Percentiles rank a stretch among this genome's conserved stretches.
These are phyloP conservation scores for Borostomias antarcticus DNA, from an alignment of 2,797 vertebrate genomes.

Conservation along the genomic window DNA sequence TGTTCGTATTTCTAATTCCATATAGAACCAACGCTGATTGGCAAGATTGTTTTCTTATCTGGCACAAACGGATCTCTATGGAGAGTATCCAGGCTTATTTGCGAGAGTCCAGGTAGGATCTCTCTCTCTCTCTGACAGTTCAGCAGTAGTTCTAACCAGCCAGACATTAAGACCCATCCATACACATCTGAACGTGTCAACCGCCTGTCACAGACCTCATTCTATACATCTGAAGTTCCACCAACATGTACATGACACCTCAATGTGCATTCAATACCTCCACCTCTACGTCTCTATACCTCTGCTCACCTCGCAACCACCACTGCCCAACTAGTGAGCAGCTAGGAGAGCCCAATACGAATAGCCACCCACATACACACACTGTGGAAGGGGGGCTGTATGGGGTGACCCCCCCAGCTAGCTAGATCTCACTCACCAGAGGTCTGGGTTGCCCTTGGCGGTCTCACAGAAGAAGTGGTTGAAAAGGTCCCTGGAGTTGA, in stretches of 20 bases:
- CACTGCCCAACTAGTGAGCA: background rate
- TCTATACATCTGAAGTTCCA: background rate
- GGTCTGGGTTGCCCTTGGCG: slow-evolving; percentile 78
- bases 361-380: background rate
- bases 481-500: slow-evolving; percentile 80
- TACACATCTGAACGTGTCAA: background rate
- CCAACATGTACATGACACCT: background rate
- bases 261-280: background rate
- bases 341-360: background rate
- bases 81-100: too few species aligned
- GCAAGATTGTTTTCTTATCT: too few species aligned
- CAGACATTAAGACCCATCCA: background rate
- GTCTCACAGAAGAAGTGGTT: slow-evolving; percentile 82
- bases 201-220: background rate
- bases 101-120: too few species aligned
- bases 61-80: too few species aligned
- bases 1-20: background rate
- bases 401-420: slow-evolving; percentile 9
- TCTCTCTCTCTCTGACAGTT: too few species aligned
- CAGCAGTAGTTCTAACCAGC: background rate
- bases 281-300: background rate
- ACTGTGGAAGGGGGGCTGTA: too few species aligned
- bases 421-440: slow-evolving; percentile 73
- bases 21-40: background rate
- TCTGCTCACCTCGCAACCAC: background rate